Evolutionary conservation across 2,113 vertebrate genomes (phyloP).

Genomic region (Alaudala cheleensis): DNA sequence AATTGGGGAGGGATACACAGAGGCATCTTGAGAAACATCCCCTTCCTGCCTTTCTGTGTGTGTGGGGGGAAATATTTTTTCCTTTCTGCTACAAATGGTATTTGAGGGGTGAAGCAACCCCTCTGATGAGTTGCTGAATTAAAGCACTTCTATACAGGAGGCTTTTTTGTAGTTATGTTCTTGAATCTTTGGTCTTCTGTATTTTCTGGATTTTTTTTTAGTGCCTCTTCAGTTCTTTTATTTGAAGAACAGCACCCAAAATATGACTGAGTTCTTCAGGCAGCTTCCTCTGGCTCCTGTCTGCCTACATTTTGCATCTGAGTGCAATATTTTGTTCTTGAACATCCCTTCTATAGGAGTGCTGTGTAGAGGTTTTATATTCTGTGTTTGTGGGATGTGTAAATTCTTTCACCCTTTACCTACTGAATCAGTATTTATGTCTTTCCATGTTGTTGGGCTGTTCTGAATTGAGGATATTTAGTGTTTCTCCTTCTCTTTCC

Average conservation of each 20-base stretch:
- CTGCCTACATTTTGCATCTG: background rate
- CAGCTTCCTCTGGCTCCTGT: background rate
- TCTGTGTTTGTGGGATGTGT: rapidly evolving
- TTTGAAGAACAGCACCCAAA: background rate
- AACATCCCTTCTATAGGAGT: background rate
- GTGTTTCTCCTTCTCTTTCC: background rate
- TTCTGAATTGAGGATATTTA: background rate
- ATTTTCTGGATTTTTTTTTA: background rate
- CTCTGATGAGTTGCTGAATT: background rate
- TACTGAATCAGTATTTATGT: background rate
- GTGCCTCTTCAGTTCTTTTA: background rate
- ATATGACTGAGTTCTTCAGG: background rate
- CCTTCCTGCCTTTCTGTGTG: no score
- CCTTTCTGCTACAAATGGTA: background rate
- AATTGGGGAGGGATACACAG: rapidly evolving
- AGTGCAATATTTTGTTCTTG: background rate
- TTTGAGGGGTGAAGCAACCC: background rate
- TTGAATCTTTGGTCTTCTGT: rapidly evolving
- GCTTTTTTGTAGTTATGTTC: rapidly evolving
- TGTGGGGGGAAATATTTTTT: rapidly evolving
- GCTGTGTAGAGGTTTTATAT: rapidly evolving
- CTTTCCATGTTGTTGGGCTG: background rate
- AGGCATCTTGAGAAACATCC: rapidly evolving
- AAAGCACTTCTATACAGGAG: rapidly evolving
- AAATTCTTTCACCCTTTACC: background rate